A percentile compares a stretch with the other conserved stretches of the same genome.
Evolutionary conservation across 2,888 invertebrate genomes (phyloP).

Genomic region (Himalopsyche tibetana): DNA sequence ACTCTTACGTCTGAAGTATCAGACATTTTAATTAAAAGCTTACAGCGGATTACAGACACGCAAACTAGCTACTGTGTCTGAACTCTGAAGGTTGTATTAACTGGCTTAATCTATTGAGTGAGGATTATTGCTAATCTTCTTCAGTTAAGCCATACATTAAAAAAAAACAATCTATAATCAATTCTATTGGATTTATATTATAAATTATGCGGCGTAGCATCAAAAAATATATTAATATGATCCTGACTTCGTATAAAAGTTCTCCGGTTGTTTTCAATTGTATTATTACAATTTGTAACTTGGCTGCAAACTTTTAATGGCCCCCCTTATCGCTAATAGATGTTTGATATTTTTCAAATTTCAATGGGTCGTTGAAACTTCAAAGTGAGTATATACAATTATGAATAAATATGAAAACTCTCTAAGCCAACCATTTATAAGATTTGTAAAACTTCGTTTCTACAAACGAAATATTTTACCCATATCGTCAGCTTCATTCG

Average conservation of each 20-base stretch:
- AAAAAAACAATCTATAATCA: not conserved
- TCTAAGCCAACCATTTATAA: no score
- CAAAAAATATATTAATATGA: not conserved
- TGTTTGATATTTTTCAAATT: no score
- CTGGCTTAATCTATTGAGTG: not conserved
- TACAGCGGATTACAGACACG: not conserved
- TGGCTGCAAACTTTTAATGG: no score
- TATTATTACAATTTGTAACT: no score
- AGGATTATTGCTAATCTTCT: not conserved
- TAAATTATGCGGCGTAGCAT: not conserved
- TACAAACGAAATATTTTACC: no score
- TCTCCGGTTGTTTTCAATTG: no score
- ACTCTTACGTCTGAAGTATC: not conserved
- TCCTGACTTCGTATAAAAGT: not conserved
- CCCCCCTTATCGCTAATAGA: no score
- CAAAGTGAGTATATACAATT: no score
- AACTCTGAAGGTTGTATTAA: not conserved
- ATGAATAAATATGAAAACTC: no score
- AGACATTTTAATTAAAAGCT: slow-evolving; percentile 12
- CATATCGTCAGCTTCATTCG: no score
- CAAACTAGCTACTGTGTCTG: not conserved
- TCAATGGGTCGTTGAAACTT: no score
- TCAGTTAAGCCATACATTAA: not conserved
- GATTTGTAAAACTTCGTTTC: no score
- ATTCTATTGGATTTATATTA: not conserved